Evolutionary conservation across 2,797 vertebrate genomes (phyloP), one percentile per base, ranked within the genome.

Genomic region (Siniperca undulata): DNA sequence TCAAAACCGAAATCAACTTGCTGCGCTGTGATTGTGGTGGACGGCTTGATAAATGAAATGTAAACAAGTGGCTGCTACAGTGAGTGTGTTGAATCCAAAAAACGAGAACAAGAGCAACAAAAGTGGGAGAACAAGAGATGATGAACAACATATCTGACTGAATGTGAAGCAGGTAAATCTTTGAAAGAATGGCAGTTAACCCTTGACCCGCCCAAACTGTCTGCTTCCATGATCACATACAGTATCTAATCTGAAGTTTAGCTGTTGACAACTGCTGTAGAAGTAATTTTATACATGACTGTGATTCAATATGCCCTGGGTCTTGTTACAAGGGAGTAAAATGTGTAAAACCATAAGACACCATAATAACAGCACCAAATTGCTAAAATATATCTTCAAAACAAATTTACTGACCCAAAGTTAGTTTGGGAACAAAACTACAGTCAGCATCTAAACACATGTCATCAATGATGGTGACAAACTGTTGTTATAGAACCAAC

Each of bases 1-100:
- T n/a, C 60, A 24, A 10, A 9, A 7, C 59, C 78, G 17, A 16
- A 36, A 60, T 68, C 80, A 78, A 0, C 44, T 3, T 0, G 52
- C n/a, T 30, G 67, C 50, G 67, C n/a, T 30, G 67, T 56, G 67
- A 84, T 83, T 76, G 74, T 6, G 14, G 61, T 3, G 19, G 77
- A 83, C 22, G 42, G 77, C 17, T 74, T 58, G 0, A 53, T 56
- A 52, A 79, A 24, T 73, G 52, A 27, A 84, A 76, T 24, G 69
- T 78, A 67, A 83, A 84, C 59, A 38, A 77, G 61, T 17, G 1
- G 46, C 58, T 19, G 46, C 61, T 12, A 46, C 50, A n/a, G 69
- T 2, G 0, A 67, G 36, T 24, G 52, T 8, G 74, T 0, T 19
- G 72, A 70, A 68, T 77, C 34, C 14, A 42, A 4, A 86, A 3